A percentile compares a stretch with the other conserved stretches of the same genome.
phyloP scores from a whole-genome alignment of 1,140 invertebrate genomes.

The Catajapyx aquilonaris region DNA sequence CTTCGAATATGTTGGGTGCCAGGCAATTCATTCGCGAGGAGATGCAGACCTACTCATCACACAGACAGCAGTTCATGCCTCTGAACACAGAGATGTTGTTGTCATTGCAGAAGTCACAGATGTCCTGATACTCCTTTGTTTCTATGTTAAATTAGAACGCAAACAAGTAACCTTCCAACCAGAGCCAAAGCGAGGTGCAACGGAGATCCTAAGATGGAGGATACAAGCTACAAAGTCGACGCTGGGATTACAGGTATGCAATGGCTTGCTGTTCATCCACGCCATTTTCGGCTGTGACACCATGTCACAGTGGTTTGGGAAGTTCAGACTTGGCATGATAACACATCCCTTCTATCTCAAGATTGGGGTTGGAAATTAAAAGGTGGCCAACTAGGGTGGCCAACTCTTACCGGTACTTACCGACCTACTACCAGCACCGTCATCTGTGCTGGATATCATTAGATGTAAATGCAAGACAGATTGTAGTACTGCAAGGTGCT shows the following conservation, averaged over 20 bases:
- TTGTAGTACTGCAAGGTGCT: too few species aligned
- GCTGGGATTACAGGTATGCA: conserved; percentile 1
- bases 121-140: conserved; percentile 1
- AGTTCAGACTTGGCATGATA: too few species aligned
- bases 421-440: too few species aligned
- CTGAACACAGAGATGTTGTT: conserved; percentile 1
- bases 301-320: too few species aligned
- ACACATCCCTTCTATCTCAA: too few species aligned
- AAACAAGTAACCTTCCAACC: neutral
- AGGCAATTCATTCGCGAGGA: conserved; percentile 1
- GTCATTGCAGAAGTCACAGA: neutral
- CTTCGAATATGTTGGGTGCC: neutral
- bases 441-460: too few species aligned
- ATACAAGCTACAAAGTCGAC: neutral
- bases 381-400: too few species aligned
- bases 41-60: conserved; percentile 1
- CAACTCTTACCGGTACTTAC: too few species aligned
- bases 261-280: neutral
- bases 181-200: conserved; percentile 2
- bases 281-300: conserved; percentile 1
- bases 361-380: too few species aligned
- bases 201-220: neutral
- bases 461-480: too few species aligned
- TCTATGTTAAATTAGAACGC: conserved; percentile 1
- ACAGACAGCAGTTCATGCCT: conserved; percentile 2